A percentile compares a stretch with the other conserved stretches of the same genome.
Conservation (phyloP, 2,888 invertebrate species). For the Agrochola litura region DNA sequence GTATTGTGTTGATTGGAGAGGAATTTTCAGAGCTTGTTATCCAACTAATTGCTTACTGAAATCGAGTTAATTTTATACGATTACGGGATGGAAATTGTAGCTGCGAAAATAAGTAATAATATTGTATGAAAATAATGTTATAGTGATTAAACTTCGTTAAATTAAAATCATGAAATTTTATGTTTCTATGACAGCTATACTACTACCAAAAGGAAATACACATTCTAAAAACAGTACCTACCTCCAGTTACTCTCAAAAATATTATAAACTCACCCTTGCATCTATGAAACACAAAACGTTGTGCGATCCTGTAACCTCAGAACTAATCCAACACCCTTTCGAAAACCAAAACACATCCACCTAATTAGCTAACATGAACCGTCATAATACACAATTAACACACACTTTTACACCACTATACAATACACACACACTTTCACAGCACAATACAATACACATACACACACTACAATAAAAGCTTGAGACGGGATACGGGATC, state of each 20-base stretch:
- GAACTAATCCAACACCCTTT: neutral
- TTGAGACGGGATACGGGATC: constrained; percentile 39
- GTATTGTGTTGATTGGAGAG: constrained; percentile 13
- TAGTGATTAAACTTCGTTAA: neutral
- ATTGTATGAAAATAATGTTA: neutral
- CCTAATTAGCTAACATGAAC: neutral
- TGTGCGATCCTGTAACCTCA: neutral
- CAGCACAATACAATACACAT: neutral
- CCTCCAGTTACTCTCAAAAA: neutral
- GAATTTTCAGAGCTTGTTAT: neutral
- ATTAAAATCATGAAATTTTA: neutral
- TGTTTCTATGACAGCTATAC: neutral
- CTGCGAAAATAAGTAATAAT: neutral
- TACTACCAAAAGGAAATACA: neutral
- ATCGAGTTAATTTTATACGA: constrained; percentile 10
- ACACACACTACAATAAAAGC: constrained; percentile 19
- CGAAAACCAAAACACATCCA: neutral
- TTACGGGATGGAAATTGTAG: neutral
- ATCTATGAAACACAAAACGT: neutral
- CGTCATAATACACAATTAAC: constrained; percentile 22
- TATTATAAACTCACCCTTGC: too few relatives aligned
- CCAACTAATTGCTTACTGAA: neutral
- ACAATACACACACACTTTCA: neutral
- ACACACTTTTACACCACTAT: too few relatives aligned
- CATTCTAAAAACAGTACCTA: neutral